A percentile compares a stretch with the other conserved stretches of the same genome.
These are phyloP conservation scores for Sarcophaga carnaria DNA, from an alignment of 2,888 invertebrate species.

Conservation along the genomic window DNA sequence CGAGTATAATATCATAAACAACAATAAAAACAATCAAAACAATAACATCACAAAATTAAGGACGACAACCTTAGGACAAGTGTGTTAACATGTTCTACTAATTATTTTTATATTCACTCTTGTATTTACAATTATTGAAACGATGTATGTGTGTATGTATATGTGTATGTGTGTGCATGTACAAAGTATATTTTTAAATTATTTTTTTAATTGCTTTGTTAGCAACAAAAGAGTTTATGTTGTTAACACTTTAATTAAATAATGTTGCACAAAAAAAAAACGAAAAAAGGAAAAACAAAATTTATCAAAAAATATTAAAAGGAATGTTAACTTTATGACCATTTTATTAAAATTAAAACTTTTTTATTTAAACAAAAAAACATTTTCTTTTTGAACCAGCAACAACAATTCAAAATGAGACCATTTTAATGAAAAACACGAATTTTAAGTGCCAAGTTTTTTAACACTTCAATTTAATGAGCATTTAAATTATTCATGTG, in stretches of 20 bases:
- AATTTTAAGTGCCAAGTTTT: not conserved
- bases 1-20: too few species aligned
- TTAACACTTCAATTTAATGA: constrained; percentile 4
- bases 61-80: constrained; percentile 48
- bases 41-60: constrained; percentile 24
- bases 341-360: too few species aligned
- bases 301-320: too few species aligned
- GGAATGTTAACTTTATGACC: too few species aligned
- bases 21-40: not conserved
- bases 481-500: constrained; percentile 1
- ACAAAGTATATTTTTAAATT: not conserved
- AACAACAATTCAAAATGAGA: not conserved
- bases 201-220: constrained; percentile 55
- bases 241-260: constrained; percentile 63
- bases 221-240: constrained; percentile 49
- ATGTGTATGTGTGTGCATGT: not conserved
- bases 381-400: not conserved
- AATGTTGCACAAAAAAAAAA: constrained; percentile 24
- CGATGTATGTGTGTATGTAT: not conserved
- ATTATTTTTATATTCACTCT: constrained; percentile 32
- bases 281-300: too few species aligned
- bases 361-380: constrained; percentile 2
- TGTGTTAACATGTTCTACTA: constrained; percentile 58
- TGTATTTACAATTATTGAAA: too few species aligned
- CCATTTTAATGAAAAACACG: not conserved